Percentiles rank a stretch among this genome's conserved stretches.
Conservation (phyloP, 2,888 invertebrate species). For the Drosophila prostipennis region DNA sequence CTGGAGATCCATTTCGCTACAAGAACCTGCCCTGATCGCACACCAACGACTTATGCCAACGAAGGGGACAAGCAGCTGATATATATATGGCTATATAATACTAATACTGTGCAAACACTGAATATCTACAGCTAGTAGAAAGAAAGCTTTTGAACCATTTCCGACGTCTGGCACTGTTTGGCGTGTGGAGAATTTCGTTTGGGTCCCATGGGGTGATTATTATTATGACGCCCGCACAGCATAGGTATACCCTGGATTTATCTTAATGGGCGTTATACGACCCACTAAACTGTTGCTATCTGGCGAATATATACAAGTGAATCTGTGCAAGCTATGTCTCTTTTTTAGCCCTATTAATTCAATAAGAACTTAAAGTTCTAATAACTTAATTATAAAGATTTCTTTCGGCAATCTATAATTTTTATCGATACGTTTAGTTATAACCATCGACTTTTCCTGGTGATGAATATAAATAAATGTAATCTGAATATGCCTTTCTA, state of each 20-base stretch:
- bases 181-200: slow-evolving; percentile 13
- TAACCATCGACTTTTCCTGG: too few relatives aligned
- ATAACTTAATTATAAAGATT: too few relatives aligned
- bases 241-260: slow-evolving; percentile 1
- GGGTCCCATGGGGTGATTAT: neutral
- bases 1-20: slow-evolving; percentile 84
- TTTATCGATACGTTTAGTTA: too few relatives aligned
- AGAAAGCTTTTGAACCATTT: slow-evolving; percentile 19
- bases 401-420: too few relatives aligned
- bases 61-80: slow-evolving; percentile 9
- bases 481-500: too few relatives aligned
- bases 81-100: slow-evolving; percentile 1
- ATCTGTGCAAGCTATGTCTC: neutral
- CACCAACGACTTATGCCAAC: slow-evolving; percentile 28
- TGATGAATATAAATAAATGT: too few relatives aligned
- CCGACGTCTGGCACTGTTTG: slow-evolving; percentile 26
- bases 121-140: slow-evolving; percentile 4
- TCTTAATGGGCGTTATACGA: slow-evolving; percentile 6
- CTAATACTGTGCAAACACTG: slow-evolving; percentile 23
- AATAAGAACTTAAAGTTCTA: too few relatives aligned
- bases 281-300: slow-evolving; percentile 11
- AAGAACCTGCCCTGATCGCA: slow-evolving; percentile 30
- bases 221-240: slow-evolving; percentile 8
- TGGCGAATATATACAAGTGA: slow-evolving; percentile 8
- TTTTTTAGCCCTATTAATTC: neutral